Percentiles rank a stretch among this genome's conserved stretches.
Evolutionary conservation across 1,140 invertebrate species (phyloP).

Genomic region (Hyles vespertilio): DNA sequence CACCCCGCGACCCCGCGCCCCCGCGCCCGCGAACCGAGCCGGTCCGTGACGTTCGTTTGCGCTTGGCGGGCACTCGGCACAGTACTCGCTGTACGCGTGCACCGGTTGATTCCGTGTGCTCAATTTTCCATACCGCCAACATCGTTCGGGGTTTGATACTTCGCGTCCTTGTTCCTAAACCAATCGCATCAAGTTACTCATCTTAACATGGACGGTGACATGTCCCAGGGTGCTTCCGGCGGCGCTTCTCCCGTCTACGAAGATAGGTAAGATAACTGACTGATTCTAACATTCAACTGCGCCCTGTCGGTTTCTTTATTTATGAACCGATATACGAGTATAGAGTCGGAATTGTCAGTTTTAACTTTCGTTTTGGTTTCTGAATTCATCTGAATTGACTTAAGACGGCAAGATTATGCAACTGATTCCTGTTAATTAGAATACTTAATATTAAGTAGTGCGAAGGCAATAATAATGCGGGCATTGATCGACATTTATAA

Average conservation of each 20-base stretch:
- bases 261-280: slow-evolving; percentile 45
- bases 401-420: too few species aligned
- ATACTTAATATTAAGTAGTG: too few species aligned
- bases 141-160: slow-evolving; percentile 13
- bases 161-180: slow-evolving; percentile 14
- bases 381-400: too few species aligned
- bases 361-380: too few species aligned
- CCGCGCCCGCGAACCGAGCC: slow-evolving; percentile 5
- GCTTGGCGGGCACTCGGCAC: slow-evolving; percentile 18
- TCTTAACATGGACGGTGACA: slow-evolving; percentile 49
- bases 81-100: slow-evolving; percentile 25
- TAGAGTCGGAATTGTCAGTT: too few species aligned
- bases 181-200: slow-evolving; percentile 7
- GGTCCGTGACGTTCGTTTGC: slow-evolving; percentile 10
- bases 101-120: slow-evolving; percentile 30
- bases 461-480: too few species aligned
- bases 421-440: too few species aligned
- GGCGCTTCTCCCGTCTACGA: slow-evolving; percentile 51
- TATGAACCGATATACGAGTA: too few species aligned
- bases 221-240: slow-evolving; percentile 51
- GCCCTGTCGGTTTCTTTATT: slow-evolving; percentile 1
- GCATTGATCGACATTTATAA: too few species aligned
- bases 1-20: slow-evolving; percentile 13
- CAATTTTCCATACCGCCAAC: slow-evolving; percentile 22
- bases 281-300: slow-evolving; percentile 12